Conservation (phyloP, 2,113 vertebrate species). For the Ictalurus furcatus region DNA sequence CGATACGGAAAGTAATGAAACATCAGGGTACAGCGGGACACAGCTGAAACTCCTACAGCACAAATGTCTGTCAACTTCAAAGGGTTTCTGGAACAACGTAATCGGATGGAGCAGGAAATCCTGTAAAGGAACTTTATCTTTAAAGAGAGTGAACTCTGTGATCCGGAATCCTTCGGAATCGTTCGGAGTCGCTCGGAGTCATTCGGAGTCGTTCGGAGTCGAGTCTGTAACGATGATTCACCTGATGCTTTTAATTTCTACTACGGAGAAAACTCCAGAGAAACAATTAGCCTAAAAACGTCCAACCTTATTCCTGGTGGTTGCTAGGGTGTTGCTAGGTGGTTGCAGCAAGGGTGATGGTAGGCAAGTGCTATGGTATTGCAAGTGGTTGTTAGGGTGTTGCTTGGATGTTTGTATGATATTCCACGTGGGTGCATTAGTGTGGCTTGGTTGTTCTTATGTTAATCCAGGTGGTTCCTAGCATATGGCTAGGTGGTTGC, state of each 20-base stretch:
- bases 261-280: neutral
- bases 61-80: constrained; percentile 69
- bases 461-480: neutral
- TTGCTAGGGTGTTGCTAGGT: neutral
- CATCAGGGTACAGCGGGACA: neutral
- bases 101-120: constrained; percentile 64
- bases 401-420: neutral
- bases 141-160: constrained; percentile 61
- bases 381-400: neutral
- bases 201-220: neutral
- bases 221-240: neutral
- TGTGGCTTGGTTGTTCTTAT: no score
- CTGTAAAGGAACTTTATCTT: constrained; percentile 68
- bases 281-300: neutral
- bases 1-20: neutral
- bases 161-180: neutral
- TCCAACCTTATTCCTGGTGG: neutral
- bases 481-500: neutral
- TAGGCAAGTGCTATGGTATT: neutral
- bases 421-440: neutral
- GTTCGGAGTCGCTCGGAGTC: neutral
- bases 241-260: neutral
- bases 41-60: constrained; percentile 61
- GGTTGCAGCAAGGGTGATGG: no score
- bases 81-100: constrained; percentile 71